These are phyloP conservation scores for Rhodophaea formosa DNA, from an alignment of 2,888 invertebrate genomes.

Conservation along the genomic window DNA sequence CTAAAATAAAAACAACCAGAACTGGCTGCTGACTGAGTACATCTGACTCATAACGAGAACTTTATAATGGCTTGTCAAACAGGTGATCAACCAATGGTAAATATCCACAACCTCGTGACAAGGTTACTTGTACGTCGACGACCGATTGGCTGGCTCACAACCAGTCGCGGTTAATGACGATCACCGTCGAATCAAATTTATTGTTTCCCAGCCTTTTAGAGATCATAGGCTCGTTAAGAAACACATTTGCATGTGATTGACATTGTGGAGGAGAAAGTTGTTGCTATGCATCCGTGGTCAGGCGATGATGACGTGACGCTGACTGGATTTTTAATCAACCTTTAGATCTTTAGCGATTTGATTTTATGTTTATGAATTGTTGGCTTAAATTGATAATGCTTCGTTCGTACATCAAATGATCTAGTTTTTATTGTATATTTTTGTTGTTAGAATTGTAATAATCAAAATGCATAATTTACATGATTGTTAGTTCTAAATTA, in stretches of 20 bases:
- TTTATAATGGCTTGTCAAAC: neutral
- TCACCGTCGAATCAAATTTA: constrained; percentile 20
- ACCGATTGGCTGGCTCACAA: constrained; percentile 26
- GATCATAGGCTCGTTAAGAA: constrained; percentile 25
- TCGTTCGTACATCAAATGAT: too few relatives aligned
- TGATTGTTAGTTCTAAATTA: too few relatives aligned
- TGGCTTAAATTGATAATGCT: too few relatives aligned
- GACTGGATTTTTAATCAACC: neutral
- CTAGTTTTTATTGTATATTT: too few relatives aligned
- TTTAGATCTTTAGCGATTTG: too few relatives aligned
- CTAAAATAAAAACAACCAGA: too few relatives aligned
- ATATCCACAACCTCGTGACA: constrained; percentile 20
- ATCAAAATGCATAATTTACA: too few relatives aligned
- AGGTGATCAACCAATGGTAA: constrained; percentile 8
- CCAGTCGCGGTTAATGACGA: constrained; percentile 23
- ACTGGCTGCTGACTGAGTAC: too few relatives aligned
- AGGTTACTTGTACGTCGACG: constrained; percentile 22
- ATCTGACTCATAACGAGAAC: too few relatives aligned
- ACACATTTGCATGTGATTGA: constrained; percentile 32
- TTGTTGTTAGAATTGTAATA: too few relatives aligned
- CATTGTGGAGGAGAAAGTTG: constrained; percentile 30
- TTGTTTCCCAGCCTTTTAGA: constrained; percentile 16
- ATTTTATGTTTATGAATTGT: too few relatives aligned
- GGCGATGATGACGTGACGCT: neutral
- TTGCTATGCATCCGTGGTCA: neutral